These are phyloP conservation scores for Geophilus truncorum DNA, from an alignment of 2,888 invertebrate species.

Conservation along the genomic window DNA sequence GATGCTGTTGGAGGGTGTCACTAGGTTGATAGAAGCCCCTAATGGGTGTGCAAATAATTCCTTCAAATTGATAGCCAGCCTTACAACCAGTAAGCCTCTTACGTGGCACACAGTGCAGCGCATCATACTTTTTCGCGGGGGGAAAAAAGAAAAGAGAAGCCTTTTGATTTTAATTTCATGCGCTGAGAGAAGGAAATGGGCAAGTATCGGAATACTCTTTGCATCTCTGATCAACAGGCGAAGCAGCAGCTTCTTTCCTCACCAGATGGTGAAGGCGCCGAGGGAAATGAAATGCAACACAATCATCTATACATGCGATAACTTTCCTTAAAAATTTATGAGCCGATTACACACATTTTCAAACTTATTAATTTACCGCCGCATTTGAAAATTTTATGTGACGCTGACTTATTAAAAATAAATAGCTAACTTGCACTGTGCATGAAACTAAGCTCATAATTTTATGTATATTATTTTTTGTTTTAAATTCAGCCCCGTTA, in stretches of 20 bases:
- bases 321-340: slow-evolving; percentile 6
- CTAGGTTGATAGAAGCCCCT: background rate
- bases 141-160: background rate
- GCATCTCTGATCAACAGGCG: slow-evolving; percentile 23
- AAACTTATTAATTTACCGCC: slow-evolving; percentile 4
- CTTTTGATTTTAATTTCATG: slow-evolving; percentile 6
- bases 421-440: background rate
- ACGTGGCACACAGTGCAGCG: background rate
- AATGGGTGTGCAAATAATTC: slow-evolving; percentile 20
- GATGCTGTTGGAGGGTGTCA: slow-evolving; percentile 11
- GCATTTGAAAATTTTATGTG: background rate
- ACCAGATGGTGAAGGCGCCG: slow-evolving; percentile 20
- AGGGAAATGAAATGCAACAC: slow-evolving; percentile 12
- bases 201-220: slow-evolving; percentile 20
- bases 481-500: background rate
- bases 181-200: slow-evolving; percentile 4
- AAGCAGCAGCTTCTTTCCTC: background rate
- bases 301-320: slow-evolving; percentile 3
- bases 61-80: slow-evolving; percentile 16
- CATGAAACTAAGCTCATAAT: background rate
- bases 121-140: background rate
- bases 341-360: slow-evolving; percentile 16
- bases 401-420: background rate
- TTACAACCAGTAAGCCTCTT: slow-evolving; percentile 20
- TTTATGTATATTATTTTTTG: background rate